phyloP scores from a whole-genome alignment of 2,888 invertebrate species.

The Serrognathus titanus region DNA sequence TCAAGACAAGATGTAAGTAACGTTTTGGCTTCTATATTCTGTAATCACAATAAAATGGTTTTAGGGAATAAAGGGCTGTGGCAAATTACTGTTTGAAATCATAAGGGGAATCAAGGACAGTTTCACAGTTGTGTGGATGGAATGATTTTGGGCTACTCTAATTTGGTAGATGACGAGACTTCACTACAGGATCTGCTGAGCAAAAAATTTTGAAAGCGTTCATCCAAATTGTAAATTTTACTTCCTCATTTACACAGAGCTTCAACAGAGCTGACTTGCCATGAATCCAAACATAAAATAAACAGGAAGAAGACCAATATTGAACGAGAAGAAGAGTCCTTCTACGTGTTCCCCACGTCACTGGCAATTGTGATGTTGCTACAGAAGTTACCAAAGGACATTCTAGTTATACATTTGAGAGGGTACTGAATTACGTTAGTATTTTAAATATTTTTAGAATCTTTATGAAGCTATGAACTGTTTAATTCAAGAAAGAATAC shows the following conservation, averaged over 20 bases:
- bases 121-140: slow-evolving; percentile 81
- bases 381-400: slow-evolving; percentile 75
- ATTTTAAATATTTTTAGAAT: no score
- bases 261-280: slow-evolving; percentile 65
- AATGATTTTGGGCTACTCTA: slow-evolving; percentile 66
- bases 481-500: no score
- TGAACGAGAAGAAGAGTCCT: slow-evolving; percentile 86
- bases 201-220: slow-evolving; percentile 64
- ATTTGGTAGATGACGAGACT: slow-evolving; percentile 55
- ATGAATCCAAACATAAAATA: slow-evolving; percentile 74
- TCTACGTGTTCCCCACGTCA: slow-evolving; percentile 85
- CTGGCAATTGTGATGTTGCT: slow-evolving; percentile 88
- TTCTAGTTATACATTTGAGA: slow-evolving; percentile 74
- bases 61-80: slow-evolving; percentile 75
- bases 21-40: no score
- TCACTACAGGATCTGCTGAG: slow-evolving; percentile 57
- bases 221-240: slow-evolving; percentile 63
- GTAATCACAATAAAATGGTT: slow-evolving; percentile 30
- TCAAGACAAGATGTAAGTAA: slow-evolving; percentile 66
- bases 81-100: slow-evolving; percentile 84
- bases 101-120: slow-evolving; percentile 77
- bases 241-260: slow-evolving; percentile 77
- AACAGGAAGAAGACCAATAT: slow-evolving; percentile 65
- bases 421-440: slow-evolving; percentile 64
- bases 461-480: slow-evolving; percentile 86